These are phyloP conservation scores for Dysmachus trigonus DNA, from an alignment of 2,888 invertebrate species.

Conservation along the genomic window DNA sequence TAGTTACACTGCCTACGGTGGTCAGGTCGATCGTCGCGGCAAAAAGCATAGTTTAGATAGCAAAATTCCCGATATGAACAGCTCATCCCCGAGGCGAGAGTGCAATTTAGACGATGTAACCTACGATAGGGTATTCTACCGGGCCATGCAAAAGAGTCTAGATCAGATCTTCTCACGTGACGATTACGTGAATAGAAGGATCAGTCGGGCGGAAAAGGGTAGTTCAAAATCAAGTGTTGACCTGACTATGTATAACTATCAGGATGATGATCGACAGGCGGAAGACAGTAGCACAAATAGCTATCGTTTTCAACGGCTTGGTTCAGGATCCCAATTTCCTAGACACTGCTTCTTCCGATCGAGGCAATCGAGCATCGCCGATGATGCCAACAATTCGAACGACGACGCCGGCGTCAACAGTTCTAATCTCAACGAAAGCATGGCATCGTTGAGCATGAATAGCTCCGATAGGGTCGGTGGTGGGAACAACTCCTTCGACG, in stretches of 20 bases:
- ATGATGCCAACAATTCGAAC: conserved; percentile 47
- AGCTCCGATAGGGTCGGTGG: conserved; percentile 39
- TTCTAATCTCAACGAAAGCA: conserved; percentile 50
- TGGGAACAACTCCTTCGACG: conserved; percentile 48
- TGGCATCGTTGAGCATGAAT: conserved; percentile 47
- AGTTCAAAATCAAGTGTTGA: conserved; percentile 64
- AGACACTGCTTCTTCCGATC: conserved; percentile 62
- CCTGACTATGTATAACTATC: conserved; percentile 61
- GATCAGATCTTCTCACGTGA: conserved; percentile 59
- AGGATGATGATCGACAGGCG: conserved; percentile 36
- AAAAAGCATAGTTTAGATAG: conserved; percentile 63
- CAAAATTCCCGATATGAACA: conserved; percentile 54
- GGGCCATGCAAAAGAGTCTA: conserved; percentile 58
- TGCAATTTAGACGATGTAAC: conserved; percentile 57
- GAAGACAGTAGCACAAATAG: conserved; percentile 51
- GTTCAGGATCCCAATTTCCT: conserved; percentile 63
- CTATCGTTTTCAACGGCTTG: conserved; percentile 60
- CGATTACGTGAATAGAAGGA: neutral
- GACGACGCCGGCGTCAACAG: conserved; percentile 37
- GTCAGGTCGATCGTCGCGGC: conserved; percentile 52
- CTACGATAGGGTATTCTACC: conserved; percentile 63
- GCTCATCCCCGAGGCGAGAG: conserved; percentile 29
- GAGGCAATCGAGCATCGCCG: conserved; percentile 55
- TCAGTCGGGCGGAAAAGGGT: conserved; percentile 55
- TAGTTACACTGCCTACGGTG: conserved; percentile 42